Conservation (phyloP, 2,113 vertebrate genomes). For the Piprites chloris region DNA sequence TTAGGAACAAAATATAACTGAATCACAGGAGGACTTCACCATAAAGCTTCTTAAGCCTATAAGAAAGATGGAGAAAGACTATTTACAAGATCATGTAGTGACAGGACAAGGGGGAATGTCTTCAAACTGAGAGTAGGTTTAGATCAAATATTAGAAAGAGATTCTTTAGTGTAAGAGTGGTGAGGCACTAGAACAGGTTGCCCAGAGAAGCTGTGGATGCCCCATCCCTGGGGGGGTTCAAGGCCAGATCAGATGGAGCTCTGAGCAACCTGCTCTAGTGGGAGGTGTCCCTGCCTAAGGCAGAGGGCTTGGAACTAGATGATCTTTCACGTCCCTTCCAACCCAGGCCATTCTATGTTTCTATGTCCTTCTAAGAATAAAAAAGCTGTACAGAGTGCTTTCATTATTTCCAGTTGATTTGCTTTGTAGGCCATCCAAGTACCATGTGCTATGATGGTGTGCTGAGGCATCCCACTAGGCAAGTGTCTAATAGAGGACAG, state of each 20-base stretch:
- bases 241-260: background rate
- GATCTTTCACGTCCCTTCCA: background rate
- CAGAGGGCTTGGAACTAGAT: background rate
- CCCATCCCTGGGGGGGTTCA: background rate
- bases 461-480: background rate
- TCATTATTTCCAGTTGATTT: background rate
- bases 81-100: background rate
- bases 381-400: fast-evolving
- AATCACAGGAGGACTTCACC: background rate
- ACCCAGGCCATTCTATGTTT: background rate
- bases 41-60: background rate
- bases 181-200: background rate
- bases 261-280: background rate
- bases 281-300: fast-evolving
- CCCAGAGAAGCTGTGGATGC: background rate
- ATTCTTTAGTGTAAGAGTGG: background rate
- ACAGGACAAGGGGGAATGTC: fast-evolving
- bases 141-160: background rate
- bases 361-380: background rate
- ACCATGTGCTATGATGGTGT: background rate
- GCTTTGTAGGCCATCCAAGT: background rate
- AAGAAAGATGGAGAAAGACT: background rate
- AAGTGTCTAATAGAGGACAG: background rate
- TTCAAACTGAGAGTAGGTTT: background rate
- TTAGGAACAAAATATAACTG: background rate